These are phyloP conservation scores for Drosophila nikananu DNA, from an alignment of 1,140 invertebrate genomes.

Conservation along the genomic window DNA sequence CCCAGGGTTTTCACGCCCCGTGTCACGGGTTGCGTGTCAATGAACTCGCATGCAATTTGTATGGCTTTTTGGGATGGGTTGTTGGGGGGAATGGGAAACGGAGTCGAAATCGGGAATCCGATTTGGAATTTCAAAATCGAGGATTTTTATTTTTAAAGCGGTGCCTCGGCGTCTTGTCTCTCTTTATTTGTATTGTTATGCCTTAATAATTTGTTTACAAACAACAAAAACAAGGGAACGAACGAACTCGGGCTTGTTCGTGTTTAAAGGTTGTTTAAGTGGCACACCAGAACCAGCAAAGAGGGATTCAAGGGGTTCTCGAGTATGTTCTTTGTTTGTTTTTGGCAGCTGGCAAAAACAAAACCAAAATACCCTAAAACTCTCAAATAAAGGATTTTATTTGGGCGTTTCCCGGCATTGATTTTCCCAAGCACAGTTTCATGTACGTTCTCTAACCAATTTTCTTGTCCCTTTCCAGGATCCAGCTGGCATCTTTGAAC, in stretches of 20 bases:
- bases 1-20: slow-evolving; percentile 28
- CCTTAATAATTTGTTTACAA: slow-evolving; percentile 80
- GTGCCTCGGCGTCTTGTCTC: slow-evolving; percentile 28
- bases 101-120: slow-evolving; percentile 14
- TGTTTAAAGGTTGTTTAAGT: slow-evolving; percentile 33
- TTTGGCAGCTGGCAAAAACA: slow-evolving; percentile 20
- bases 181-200: slow-evolving; percentile 71
- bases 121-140: slow-evolving; percentile 46
- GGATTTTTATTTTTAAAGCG: slow-evolving; percentile 73
- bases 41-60: slow-evolving; percentile 80
- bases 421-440: slow-evolving; percentile 24
- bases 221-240: slow-evolving; percentile 43
- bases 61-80: slow-evolving; percentile 54
- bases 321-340: slow-evolving; percentile 34
- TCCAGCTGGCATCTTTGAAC: slow-evolving; percentile 99
- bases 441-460: slow-evolving; percentile 40
- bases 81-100: neutral
- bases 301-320: slow-evolving; percentile 14
- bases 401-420: slow-evolving; percentile 47
- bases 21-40: slow-evolving; percentile 70
- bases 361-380: neutral
- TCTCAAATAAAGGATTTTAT: slow-evolving; percentile 24
- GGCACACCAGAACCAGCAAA: slow-evolving; percentile 10
- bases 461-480: slow-evolving; percentile 89
- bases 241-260: slow-evolving; percentile 8